Evolutionary conservation across 2,113 vertebrate genomes (phyloP).

Genomic region (Cephalopholis sonnerati): DNA sequence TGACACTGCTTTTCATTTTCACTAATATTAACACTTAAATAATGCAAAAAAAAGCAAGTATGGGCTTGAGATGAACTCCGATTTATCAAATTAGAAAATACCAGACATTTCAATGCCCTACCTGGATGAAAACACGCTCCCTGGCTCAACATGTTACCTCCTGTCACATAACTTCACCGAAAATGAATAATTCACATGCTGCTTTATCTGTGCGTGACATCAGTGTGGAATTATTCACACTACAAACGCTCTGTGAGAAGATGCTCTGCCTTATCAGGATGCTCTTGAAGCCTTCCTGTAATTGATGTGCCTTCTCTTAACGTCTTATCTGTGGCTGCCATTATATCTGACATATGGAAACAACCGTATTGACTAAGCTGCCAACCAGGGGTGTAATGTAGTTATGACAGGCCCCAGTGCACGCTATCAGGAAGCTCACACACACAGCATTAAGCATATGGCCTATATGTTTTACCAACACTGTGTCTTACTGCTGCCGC

Average conservation of each 20-base stretch:
- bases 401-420: too few relatives aligned
- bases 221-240: background rate
- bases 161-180: background rate
- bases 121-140: background rate
- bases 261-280: conserved; percentile 11
- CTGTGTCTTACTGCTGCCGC: too few relatives aligned
- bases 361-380: background rate
- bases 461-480: too few relatives aligned
- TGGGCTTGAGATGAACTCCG: background rate
- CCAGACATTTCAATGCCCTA: background rate
- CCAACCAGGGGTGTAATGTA: too few relatives aligned
- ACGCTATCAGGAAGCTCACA: too few relatives aligned
- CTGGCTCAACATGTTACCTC: background rate
- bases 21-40: background rate
- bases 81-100: background rate
- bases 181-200: background rate
- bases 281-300: conserved; percentile 17
- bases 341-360: background rate
- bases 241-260: background rate
- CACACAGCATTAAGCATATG: too few relatives aligned
- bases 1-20: background rate
- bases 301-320: background rate
- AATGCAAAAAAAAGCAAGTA: background rate
- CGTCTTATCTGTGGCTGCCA: background rate
- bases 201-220: background rate